These are phyloP conservation scores for Synanceia verrucosa DNA, from an alignment of 2,797 vertebrate species.

Conservation along the genomic window DNA sequence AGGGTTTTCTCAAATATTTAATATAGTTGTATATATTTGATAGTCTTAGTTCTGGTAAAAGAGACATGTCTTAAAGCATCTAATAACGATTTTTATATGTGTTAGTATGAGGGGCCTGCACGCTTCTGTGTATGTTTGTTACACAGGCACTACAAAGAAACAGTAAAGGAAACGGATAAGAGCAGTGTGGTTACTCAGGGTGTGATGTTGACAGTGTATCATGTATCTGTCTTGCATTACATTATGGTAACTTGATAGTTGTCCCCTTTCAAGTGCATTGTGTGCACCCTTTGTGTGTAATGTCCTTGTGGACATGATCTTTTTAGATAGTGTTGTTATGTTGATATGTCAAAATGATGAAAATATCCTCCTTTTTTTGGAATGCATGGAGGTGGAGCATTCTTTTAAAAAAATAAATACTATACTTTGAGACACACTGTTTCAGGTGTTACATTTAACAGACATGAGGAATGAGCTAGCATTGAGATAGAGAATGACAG, in stretches of 20 bases:
- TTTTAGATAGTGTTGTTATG: too few relatives aligned
- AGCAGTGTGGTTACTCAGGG: background rate
- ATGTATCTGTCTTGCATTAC: background rate
- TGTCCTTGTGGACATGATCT: background rate
- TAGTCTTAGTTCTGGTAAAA: too few relatives aligned
- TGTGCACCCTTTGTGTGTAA: background rate
- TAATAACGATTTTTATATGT: background rate
- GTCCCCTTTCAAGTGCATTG: background rate
- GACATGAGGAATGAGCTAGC: too few relatives aligned
- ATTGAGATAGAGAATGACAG: too few relatives aligned
- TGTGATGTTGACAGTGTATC: constrained; percentile 9
- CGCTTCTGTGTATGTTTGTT: background rate
- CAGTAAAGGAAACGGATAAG: background rate
- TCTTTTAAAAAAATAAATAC: too few relatives aligned
- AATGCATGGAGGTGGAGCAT: background rate
- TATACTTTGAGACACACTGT: too few relatives aligned
- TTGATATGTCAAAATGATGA: too few relatives aligned
- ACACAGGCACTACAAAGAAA: background rate
- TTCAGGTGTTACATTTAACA: background rate
- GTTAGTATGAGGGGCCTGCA: background rate
- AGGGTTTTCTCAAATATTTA: too few relatives aligned
- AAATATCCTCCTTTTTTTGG: background rate
- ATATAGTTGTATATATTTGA: too few relatives aligned
- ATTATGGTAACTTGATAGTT: constrained; percentile 2
- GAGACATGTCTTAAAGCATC: background rate